Evolutionary conservation across 1,140 invertebrate genomes (phyloP), one percentile per base, ranked within the genome.

Genomic region (Augochlora pura): DNA sequence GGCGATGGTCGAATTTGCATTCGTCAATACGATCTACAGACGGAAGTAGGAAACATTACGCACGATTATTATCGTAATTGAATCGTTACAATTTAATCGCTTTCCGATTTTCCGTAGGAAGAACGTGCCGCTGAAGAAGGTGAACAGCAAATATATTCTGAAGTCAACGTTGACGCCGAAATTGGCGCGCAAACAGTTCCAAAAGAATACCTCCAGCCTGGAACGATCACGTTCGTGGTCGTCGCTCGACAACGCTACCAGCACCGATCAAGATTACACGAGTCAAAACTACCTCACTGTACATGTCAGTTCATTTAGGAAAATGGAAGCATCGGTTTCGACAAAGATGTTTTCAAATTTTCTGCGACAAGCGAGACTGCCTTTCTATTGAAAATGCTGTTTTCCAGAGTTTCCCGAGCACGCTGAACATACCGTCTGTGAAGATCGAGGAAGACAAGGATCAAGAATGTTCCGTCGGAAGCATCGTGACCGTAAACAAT

Each of bases 11-110:
- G 97, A 98, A 86, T 98, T 98, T 89, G 97, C 97, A n/a, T 96
- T 97, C 83, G 97, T 98, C 7, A 98, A 98, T 89, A 97, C 96
- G 0, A 97, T 97, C 88, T 97, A 97, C 94, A 94, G 97, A 60
- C 94, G 97, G 89, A 96, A 96, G 96, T 96, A 93, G 93, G 94
- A 93, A 68, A 74, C 12, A 39, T 54, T 65, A 6, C 49, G 9
- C 2, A 46, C 1, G 10, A 10, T 14, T 12, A 46, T 12, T 10
- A 46, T 46, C 12, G 14, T 14, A 32, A 32, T 32, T 32, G 3
- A 12, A 76, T 54, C 49, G n/a, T 39, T 54, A n/a, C n/a, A n/a
- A n/a, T n/a, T n/a, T n/a, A n/a, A n/a, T n/a, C n/a, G n/a, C n/a
- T n/a, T n/a, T n/a, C n/a, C n/a, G n/a, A n/a, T 38, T 46, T 7